Base-by-base conservation (phyloP, 2,797 vertebrate species). In the Hafferia zeledoni region DNA sequence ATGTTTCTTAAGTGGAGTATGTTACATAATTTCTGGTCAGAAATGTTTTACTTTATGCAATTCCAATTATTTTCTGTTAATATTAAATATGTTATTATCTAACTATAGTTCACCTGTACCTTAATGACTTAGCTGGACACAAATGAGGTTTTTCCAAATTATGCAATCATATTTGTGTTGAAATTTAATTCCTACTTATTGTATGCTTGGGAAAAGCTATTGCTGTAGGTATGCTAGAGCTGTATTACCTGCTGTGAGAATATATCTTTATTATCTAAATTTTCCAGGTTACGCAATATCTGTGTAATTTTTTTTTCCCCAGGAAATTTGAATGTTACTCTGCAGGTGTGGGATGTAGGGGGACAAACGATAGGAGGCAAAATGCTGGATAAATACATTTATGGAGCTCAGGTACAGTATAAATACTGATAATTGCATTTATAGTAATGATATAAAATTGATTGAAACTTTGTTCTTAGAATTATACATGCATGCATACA, bases 311-410 rank as follows among this genome's bases (percentile, higher is more conserved):
- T 91, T 91, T 65, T 95, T 75, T 95, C 97, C 30, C 37, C 77
- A 99, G 99, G 99, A 86, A 99, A 99, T 96, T 80, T 99, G 97
- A 99, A 99, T 69, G 99, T 99, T 95, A 99, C 99, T 61, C 98
- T 99, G 97, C 99, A 99, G 97, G 98, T 99, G 83, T 99, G 99
- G 99, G 99, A 99, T 97, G 99, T 99, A 55, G 99, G 99, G 92
- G 99, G 99, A 50, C 99, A 99, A 98, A 99, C 99, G 0, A 98
- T 99, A 95, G 99, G 99, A 97, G 99, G 99, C 89, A 99, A 99
- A 97, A 99, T 99, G 99, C 97, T 99, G 98, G 99, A 99, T 98
- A 99, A 99, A 98, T 99, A 99, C 89, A 98, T 99, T 90, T 99
- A 99, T 55, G 99, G 99, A 96, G 99, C 99, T 97, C 99, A 99